phyloP scores from a whole-genome alignment of 2,113 vertebrate species.

The Paralichthys olivaceus region DNA sequence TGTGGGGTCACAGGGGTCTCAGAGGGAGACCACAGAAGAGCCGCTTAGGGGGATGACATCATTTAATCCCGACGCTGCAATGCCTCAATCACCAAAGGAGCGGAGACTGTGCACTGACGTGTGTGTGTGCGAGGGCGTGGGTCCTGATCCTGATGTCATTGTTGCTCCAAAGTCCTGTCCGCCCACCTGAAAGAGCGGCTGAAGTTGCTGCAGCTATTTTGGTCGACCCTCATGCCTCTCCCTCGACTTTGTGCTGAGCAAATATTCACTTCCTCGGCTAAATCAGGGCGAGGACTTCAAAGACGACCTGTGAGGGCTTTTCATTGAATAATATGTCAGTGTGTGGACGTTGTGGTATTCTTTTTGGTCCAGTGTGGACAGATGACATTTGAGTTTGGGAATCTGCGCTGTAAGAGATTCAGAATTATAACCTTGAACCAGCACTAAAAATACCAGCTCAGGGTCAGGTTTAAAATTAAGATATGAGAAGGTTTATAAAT shows the following conservation, averaged over 20 bases:
- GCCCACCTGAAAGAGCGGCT: conserved; percentile 56
- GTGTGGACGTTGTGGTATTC: conserved; percentile 26
- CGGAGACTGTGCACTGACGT: not conserved
- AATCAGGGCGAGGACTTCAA: conserved; percentile 54
- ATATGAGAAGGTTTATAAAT: not conserved
- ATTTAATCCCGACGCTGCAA: conserved; percentile 55
- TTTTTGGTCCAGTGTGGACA: conserved; percentile 26
- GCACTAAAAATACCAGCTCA: conserved; percentile 14
- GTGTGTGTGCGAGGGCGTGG: conserved; percentile 21
- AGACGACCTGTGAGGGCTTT: conserved; percentile 36
- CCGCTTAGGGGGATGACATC: conserved; percentile 68
- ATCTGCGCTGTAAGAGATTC: not conserved
- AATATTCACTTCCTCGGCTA: conserved; percentile 62
- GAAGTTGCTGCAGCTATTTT: conserved; percentile 71
- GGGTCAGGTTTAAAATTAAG: not conserved
- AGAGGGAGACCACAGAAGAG: conserved; percentile 51
- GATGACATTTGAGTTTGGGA: conserved; percentile 33
- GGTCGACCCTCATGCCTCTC: conserved; percentile 46
- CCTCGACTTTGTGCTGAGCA: conserved; percentile 38
- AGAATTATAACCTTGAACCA: not conserved
- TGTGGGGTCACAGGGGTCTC: conserved; percentile 57
- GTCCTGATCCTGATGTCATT: conserved; percentile 64
- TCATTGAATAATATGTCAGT: conserved; percentile 24
- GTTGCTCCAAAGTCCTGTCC: conserved; percentile 26
- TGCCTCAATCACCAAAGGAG: conserved; percentile 38